Evolutionary conservation across 2,888 invertebrate species (phyloP).

Genomic region (Lottia gigantea): DNA sequence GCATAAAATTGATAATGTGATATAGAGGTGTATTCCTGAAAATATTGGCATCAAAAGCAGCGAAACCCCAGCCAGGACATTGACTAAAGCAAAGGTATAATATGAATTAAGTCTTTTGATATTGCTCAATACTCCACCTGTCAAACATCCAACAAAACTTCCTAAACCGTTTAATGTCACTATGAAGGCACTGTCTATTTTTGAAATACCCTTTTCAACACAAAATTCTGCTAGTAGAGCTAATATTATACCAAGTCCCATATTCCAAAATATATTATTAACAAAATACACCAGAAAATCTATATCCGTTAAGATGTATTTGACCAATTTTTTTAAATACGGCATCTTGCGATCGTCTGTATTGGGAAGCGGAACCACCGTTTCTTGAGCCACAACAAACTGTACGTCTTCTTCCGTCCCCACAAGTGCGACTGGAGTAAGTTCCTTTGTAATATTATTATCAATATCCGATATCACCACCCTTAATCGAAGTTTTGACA

Average conservation of each 20-base stretch:
- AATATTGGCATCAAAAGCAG: constrained; percentile 27
- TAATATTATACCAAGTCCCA: constrained; percentile 30
- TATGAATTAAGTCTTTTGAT: constrained; percentile 37
- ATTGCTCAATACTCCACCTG: constrained; percentile 46
- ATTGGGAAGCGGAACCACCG: not conserved
- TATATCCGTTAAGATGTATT: constrained; percentile 17
- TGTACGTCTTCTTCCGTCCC: not conserved
- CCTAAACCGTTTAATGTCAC: constrained; percentile 40
- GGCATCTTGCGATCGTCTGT: no score
- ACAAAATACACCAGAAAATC: constrained; percentile 19
- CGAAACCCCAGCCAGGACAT: constrained; percentile 36
- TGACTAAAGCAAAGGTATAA: constrained; percentile 36
- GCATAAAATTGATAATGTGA: constrained; percentile 28
- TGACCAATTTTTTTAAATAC: constrained; percentile 15
- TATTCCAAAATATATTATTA: constrained; percentile 21
- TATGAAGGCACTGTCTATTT: constrained; percentile 34
- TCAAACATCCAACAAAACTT: constrained; percentile 43
- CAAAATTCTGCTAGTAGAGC: constrained; percentile 47
- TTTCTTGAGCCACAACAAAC: no score
- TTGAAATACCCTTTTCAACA: constrained; percentile 34
- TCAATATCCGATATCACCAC: constrained; percentile 10
- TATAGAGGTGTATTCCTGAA: not conserved
- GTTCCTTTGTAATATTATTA: constrained; percentile 17
- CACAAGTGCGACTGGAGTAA: constrained; percentile 11
- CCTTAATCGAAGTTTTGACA: not conserved